phyloP scores from a whole-genome alignment of 2,888 invertebrate genomes.

The Eudemis profundana region DNA sequence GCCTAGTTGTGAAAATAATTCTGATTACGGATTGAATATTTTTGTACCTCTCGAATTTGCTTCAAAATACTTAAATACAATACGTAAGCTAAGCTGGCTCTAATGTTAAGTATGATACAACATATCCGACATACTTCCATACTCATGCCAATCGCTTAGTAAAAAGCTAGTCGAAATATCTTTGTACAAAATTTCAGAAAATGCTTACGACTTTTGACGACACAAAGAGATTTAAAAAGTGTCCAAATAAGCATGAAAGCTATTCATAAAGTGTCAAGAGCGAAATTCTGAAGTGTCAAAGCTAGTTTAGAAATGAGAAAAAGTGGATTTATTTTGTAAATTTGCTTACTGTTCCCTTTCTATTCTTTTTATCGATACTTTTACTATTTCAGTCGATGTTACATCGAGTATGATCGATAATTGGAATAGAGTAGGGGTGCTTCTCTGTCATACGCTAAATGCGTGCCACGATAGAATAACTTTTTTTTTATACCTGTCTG shows the following conservation, averaged over 20 bases:
- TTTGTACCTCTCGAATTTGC: no score
- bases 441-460: conserved; percentile 28
- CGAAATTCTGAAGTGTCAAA: conserved; percentile 21
- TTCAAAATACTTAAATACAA: not conserved
- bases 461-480: conserved; percentile 22
- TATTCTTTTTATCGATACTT: conserved; percentile 27
- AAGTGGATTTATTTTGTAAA: conserved; percentile 13
- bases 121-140: conserved; percentile 30
- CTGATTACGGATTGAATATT: no score
- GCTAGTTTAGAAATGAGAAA: conserved; percentile 20
- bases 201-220: conserved; percentile 27
- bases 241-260: conserved; percentile 28
- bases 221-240: conserved; percentile 18
- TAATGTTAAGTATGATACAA: conserved; percentile 28
- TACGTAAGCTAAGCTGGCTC: conserved; percentile 36
- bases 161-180: conserved; percentile 31
- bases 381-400: not conserved
- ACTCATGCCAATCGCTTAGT: conserved; percentile 41
- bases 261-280: conserved; percentile 35
- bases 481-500: conserved; percentile 72
- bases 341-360: conserved; percentile 17
- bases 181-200: conserved; percentile 19
- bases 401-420: conserved; percentile 27
- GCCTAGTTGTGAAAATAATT: no score
- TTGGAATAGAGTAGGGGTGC: conserved; percentile 31